Evolutionary conservation across 1,140 invertebrate species (phyloP).

Genomic region (Mactra quadrangularis): DNA sequence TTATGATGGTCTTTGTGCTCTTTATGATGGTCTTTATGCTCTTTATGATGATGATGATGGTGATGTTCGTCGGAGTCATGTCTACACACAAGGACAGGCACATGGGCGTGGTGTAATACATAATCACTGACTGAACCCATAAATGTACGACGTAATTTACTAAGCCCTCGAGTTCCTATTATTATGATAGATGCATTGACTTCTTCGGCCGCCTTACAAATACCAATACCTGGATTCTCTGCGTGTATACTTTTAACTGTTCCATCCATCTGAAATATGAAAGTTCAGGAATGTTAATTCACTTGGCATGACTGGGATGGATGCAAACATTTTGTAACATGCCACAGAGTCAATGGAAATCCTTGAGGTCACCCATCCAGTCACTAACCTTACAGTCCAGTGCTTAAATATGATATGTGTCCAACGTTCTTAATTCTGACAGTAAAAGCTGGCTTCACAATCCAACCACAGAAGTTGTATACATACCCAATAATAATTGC

Average conservation of each 20-base stretch:
- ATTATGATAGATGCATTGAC: conserved; percentile 66
- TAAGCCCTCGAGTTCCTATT: conserved; percentile 73
- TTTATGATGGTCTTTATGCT: conserved; percentile 2
- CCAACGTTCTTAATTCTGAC: no score
- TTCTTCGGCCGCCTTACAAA: conserved; percentile 65
- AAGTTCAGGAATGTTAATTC: no score
- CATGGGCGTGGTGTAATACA: conserved; percentile 67
- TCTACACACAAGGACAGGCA: conserved; percentile 69
- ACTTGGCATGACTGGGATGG: no score
- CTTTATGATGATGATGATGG: background rate
- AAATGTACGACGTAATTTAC: conserved; percentile 67
- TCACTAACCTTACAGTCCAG: no score
- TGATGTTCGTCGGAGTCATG: conserved; percentile 13
- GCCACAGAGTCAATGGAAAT: no score
- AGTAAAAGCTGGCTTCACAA: no score
- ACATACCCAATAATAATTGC: no score
- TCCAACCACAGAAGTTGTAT: no score
- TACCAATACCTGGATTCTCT: conserved; percentile 49
- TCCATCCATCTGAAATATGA: conserved; percentile 46
- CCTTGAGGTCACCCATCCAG: no score
- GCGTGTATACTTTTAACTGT: conserved; percentile 57
- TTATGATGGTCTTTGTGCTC: background rate
- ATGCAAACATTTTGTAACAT: no score
- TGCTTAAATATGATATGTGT: no score
- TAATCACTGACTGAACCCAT: conserved; percentile 76